Conservation (phyloP, 2,797 vertebrate genomes). For the Peromyscus attwateri region DNA sequence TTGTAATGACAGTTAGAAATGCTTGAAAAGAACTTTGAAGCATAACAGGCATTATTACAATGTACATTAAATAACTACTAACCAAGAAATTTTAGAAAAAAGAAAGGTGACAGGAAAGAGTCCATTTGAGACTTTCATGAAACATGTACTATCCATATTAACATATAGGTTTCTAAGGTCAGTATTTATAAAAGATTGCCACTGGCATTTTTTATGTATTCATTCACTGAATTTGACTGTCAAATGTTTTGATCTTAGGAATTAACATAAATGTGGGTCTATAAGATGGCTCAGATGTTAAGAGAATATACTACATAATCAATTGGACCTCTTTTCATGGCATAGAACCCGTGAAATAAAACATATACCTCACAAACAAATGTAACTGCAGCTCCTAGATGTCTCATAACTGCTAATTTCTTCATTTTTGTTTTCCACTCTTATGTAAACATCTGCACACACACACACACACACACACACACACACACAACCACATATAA, state of each 20-base stretch:
- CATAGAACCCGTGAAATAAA: neutral
- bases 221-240: neutral
- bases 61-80: neutral
- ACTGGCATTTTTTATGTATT: neutral
- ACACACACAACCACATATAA: neutral
- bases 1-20: neutral
- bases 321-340: neutral
- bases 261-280: neutral
- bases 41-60: neutral
- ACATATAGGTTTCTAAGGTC: neutral
- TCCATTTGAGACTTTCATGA: neutral
- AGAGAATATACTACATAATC: neutral
- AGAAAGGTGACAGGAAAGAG: neutral
- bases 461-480: neutral
- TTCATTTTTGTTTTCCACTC: neutral
- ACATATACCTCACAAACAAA: neutral
- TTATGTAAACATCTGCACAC: neutral
- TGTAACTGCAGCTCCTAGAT: neutral
- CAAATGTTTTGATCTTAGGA: neutral
- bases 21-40: neutral
- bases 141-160: neutral
- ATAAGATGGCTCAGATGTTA: neutral
- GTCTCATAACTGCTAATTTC: neutral
- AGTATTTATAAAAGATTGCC: neutral
- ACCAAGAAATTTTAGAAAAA: neutral